A percentile compares a stretch with the other conserved stretches of the same genome.
Conservation (phyloP, 1,140 invertebrate species). For the Conus betulinus region DNA sequence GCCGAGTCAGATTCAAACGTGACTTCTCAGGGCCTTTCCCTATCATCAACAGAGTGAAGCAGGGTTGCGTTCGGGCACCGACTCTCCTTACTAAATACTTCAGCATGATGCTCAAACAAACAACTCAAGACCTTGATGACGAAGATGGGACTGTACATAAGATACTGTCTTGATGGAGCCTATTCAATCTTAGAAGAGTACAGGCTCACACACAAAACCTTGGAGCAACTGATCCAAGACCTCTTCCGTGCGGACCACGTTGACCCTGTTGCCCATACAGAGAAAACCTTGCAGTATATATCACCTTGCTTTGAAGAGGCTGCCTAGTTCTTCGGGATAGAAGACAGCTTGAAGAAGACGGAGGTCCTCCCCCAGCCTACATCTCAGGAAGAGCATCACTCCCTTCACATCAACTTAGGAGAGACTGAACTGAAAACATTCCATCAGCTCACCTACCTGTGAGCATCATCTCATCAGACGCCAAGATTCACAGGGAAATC, state of each 20-base stretch:
- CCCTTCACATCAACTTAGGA: slow-evolving; percentile 18
- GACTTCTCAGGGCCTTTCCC: neutral
- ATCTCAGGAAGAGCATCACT: neutral
- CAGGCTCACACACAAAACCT: neutral
- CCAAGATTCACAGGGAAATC: slow-evolving; percentile 27
- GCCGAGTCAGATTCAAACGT: neutral
- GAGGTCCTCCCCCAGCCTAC: slow-evolving; percentile 27
- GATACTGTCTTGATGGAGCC: neutral
- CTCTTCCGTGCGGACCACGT: neutral
- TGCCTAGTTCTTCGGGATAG: neutral
- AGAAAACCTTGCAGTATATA: slow-evolving; percentile 7
- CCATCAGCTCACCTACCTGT: slow-evolving; percentile 34
- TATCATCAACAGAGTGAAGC: no score
- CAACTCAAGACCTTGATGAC: slow-evolving; percentile 8
- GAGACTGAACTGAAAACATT: slow-evolving; percentile 26
- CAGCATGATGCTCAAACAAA: no score
- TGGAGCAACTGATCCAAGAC: slow-evolving; percentile 6
- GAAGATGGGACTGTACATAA: neutral
- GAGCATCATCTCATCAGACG: slow-evolving; percentile 12
- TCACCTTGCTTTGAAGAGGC: slow-evolving; percentile 21
- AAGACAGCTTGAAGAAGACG: neutral
- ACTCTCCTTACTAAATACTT: no score
- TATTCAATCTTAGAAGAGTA: no score
- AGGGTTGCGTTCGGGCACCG: no score
- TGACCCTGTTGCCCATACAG: neutral